phyloP scores from a whole-genome alignment of 2,797 vertebrate genomes.

The Tolypeutes matacus region DNA sequence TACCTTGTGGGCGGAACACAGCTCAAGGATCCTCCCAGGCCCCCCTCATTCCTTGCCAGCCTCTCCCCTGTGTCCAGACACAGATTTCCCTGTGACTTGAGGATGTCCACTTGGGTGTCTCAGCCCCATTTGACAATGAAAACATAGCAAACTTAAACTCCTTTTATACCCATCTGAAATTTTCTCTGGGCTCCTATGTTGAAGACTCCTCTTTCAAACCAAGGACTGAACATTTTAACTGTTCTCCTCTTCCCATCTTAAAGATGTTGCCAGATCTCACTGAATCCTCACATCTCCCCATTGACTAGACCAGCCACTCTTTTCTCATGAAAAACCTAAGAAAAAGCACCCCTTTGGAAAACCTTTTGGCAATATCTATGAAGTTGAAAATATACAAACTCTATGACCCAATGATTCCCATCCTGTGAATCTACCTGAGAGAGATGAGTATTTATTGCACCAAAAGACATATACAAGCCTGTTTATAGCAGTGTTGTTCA shows the following conservation, averaged over 20 bases:
- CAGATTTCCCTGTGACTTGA: neutral
- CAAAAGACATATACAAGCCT: neutral
- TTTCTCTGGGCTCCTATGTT: neutral
- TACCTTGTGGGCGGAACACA: neutral
- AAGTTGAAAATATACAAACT: constrained; percentile 19
- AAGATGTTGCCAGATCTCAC: neutral
- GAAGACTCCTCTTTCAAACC: neutral
- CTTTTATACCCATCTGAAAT: neutral
- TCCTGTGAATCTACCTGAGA: neutral
- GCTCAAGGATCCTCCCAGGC: neutral
- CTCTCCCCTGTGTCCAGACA: neutral
- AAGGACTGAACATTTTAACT: neutral
- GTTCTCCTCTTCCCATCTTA: neutral
- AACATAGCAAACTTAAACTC: neutral
- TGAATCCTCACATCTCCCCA: neutral
- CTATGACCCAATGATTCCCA: neutral
- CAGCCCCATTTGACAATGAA: neutral
- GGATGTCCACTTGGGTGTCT: neutral
- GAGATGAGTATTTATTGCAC: neutral
- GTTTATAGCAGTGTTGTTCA: neutral
- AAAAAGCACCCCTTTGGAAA: neutral
- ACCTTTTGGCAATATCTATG: neutral
- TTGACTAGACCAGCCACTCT: neutral
- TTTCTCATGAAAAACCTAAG: neutral
- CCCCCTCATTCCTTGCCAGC: neutral